Percentiles rank a stretch among this genome's conserved stretches.
Evolutionary conservation across 1,140 invertebrate species (phyloP).

Genomic region (Drosophila carrolli): DNA sequence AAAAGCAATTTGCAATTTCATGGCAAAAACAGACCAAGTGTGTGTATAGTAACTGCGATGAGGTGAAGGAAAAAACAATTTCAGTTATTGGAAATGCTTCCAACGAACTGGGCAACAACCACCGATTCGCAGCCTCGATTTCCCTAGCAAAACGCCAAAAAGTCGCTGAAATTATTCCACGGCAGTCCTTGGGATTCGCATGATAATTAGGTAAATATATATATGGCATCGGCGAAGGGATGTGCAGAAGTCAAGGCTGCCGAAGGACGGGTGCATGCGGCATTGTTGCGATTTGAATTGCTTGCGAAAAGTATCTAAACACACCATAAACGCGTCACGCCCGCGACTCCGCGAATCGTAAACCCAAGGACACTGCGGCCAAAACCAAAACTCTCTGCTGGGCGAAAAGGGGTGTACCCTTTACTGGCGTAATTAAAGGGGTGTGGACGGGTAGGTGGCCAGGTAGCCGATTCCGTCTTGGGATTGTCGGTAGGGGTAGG

Average conservation of each 20-base stretch:
- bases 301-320: slow-evolving; percentile 83
- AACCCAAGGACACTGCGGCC: slow-evolving; percentile 59
- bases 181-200: slow-evolving; percentile 56
- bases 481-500: background rate
- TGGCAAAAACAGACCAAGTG: slow-evolving; percentile 33
- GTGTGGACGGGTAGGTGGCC: slow-evolving; percentile 29
- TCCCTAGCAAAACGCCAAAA: slow-evolving; percentile 59
- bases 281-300: slow-evolving; percentile 75
- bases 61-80: slow-evolving; percentile 45
- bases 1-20: slow-evolving; percentile 56
- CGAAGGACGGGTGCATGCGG: slow-evolving; percentile 61
- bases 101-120: slow-evolving; percentile 32
- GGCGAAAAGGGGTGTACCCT: slow-evolving; percentile 82
- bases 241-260: slow-evolving; percentile 68
- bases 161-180: slow-evolving; percentile 68
- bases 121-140: slow-evolving; percentile 16
- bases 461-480: slow-evolving; percentile 15
- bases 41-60: slow-evolving; percentile 9
- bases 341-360: slow-evolving; percentile 60
- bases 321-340: slow-evolving; percentile 80
- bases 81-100: slow-evolving; percentile 54
- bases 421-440: slow-evolving; percentile 81
- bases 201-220: slow-evolving; percentile 75
- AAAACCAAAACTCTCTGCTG: slow-evolving; percentile 65
- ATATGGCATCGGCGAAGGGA: slow-evolving; percentile 46